Conservation (phyloP, 2,888 invertebrate species). For the Esperia sulphurella region DNA sequence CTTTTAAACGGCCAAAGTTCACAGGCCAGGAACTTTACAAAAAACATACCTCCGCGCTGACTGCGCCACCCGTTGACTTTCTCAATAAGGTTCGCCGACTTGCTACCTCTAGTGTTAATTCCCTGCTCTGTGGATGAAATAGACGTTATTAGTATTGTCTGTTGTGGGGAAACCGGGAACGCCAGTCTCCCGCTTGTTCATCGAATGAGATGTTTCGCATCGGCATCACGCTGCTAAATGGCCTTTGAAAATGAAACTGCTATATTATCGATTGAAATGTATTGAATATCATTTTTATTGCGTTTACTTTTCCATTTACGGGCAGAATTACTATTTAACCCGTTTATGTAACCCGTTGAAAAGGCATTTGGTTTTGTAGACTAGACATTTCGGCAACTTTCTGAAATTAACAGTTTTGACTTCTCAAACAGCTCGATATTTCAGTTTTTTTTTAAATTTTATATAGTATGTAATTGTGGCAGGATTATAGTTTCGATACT, state of each 20-base stretch:
- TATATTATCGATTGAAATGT: conserved; percentile 3
- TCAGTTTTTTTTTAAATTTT: too few species aligned
- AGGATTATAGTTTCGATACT: too few species aligned
- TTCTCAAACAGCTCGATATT: too few species aligned
- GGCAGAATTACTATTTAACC: neutral
- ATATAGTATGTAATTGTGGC: too few species aligned
- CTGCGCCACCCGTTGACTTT: conserved; percentile 75
- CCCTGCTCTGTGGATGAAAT: conserved; percentile 74
- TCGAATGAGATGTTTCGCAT: conserved; percentile 10
- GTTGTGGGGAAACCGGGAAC: neutral
- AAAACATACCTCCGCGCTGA: conserved; percentile 73
- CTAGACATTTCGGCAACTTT: too few species aligned
- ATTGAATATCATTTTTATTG: neutral
- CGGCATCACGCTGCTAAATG: conserved; percentile 16
- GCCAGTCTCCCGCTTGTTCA: neutral
- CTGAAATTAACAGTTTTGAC: too few species aligned
- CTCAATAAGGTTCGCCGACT: conserved; percentile 57
- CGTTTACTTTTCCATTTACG: neutral
- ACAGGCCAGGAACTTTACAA: neutral
- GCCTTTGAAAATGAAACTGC: conserved; percentile 13
- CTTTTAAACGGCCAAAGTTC: too few species aligned
- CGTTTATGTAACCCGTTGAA: too few species aligned
- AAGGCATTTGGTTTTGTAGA: too few species aligned
- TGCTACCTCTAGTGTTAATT: conserved; percentile 74
- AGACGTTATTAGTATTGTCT: conserved; percentile 18